Evolutionary conservation across 2,888 invertebrate species (phyloP).

Genomic region (Eupithecia vulgata): DNA sequence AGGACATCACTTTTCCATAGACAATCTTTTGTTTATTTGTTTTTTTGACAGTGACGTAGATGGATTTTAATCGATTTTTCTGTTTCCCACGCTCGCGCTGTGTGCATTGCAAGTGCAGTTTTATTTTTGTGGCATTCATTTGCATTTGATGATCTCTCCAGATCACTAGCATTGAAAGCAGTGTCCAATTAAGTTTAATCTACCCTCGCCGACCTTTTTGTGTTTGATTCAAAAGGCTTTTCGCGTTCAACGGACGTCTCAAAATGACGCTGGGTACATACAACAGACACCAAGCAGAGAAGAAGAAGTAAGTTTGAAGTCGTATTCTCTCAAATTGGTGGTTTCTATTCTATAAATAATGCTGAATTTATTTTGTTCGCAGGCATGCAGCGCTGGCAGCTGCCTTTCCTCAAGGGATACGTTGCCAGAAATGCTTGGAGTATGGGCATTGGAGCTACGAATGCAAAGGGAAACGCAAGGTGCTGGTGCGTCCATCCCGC

Average conservation of each 20-base stretch:
- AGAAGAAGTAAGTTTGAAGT: constrained; percentile 68
- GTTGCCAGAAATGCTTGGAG: constrained; percentile 96
- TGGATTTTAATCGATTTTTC: constrained; percentile 24
- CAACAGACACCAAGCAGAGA: constrained; percentile 77
- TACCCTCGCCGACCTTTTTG: constrained; percentile 44
- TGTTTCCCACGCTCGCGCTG: constrained; percentile 44
- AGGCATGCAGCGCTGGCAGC: constrained; percentile 86
- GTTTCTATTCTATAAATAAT: constrained; percentile 15
- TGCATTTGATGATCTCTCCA: constrained; percentile 48
- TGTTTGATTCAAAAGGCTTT: constrained; percentile 13
- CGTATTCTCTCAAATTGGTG: background rate
- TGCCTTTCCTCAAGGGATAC: constrained; percentile 89
- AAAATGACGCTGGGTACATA: constrained; percentile 79
- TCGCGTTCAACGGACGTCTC: constrained; percentile 33
- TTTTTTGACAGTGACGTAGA: constrained; percentile 30
- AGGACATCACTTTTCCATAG: background rate
- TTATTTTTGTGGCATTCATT: constrained; percentile 50
- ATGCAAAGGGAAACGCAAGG: constrained; percentile 95
- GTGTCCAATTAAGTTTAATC: constrained; percentile 31
- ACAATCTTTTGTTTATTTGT: constrained; percentile 30
- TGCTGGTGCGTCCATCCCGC: constrained; percentile 92
- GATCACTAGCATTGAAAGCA: constrained; percentile 34
- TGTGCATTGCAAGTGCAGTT: constrained; percentile 42
- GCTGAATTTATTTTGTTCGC: constrained; percentile 43
- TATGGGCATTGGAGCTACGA: constrained; percentile 98